Conservation (phyloP, 2,113 vertebrate genomes). For the Eublepharis macularius region DNA sequence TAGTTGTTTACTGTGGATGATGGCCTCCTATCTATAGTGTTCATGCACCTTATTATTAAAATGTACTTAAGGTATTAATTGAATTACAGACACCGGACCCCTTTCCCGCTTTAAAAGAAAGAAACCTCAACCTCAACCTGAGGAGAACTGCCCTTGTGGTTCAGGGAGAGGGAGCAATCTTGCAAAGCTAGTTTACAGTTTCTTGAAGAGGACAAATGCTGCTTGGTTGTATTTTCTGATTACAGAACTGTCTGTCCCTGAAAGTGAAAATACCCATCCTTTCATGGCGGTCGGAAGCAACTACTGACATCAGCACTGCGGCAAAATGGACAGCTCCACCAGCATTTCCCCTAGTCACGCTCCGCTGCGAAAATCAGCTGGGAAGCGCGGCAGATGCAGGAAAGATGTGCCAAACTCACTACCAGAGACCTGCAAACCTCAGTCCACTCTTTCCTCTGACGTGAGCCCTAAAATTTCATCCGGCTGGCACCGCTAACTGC, state of each 20-base stretch:
- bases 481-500: not conserved
- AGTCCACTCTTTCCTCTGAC: not conserved
- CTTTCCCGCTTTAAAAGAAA: not conserved
- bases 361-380: not conserved
- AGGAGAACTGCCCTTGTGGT: too few species aligned
- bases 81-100: not conserved
- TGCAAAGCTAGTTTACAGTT: not conserved
- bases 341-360: not conserved
- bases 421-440: not conserved
- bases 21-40: too few species aligned
- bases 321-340: slow-evolving; percentile 74
- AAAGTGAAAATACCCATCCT: not conserved
- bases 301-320: slow-evolving; percentile 76
- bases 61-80: not conserved
- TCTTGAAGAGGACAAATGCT: not conserved
- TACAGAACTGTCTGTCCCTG: not conserved
- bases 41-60: not conserved
- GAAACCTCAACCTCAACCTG: not conserved
- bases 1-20: not conserved
- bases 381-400: not conserved
- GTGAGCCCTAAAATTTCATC: not conserved
- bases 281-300: not conserved
- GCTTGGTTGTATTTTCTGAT: not conserved
- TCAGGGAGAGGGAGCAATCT: not conserved
- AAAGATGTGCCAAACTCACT: not conserved